These are phyloP conservation scores for Eolophus roseicapilla DNA, from an alignment of 2,113 vertebrate genomes.

Conservation along the genomic window DNA sequence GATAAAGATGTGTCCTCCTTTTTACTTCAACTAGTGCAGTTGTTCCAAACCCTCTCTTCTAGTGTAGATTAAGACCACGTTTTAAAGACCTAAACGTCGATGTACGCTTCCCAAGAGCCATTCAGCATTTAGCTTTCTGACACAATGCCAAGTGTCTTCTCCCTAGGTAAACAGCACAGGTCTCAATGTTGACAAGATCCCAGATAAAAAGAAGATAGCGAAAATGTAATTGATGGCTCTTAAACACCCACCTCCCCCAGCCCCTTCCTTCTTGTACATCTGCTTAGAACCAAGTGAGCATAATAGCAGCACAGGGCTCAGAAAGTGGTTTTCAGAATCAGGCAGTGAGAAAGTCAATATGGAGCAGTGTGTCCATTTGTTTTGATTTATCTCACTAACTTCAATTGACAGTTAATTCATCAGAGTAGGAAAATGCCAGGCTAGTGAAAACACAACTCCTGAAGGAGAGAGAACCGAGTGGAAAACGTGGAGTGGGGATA, in stretches of 20 bases:
- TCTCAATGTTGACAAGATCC: neutral
- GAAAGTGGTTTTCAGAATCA: constrained; percentile 78
- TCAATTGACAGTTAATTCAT: constrained; percentile 79
- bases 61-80: neutral
- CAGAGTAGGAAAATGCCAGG: constrained; percentile 73
- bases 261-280: neutral
- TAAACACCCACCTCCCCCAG: neutral
- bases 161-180: neutral
- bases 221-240: neutral
- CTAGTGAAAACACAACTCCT: constrained; percentile 51
- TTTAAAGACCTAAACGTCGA: neutral
- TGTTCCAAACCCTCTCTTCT: neutral
- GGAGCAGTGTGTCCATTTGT: constrained; percentile 77
- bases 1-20: neutral
- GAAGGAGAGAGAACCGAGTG: neutral
- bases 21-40: neutral
- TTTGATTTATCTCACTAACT: constrained; percentile 83
- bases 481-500: constrained; percentile 33
- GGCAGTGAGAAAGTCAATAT: constrained; percentile 77
- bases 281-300: constrained; percentile 19
- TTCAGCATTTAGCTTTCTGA: neutral
- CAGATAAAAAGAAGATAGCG: neutral
- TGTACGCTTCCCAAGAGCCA: neutral
- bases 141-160: neutral
- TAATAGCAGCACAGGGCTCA: constrained; percentile 71